Percentiles rank a stretch among this genome's conserved stretches.
These are phyloP conservation scores for Dryobotodes eremita DNA, from an alignment of 2,888 invertebrate genomes.

Conservation along the genomic window DNA sequence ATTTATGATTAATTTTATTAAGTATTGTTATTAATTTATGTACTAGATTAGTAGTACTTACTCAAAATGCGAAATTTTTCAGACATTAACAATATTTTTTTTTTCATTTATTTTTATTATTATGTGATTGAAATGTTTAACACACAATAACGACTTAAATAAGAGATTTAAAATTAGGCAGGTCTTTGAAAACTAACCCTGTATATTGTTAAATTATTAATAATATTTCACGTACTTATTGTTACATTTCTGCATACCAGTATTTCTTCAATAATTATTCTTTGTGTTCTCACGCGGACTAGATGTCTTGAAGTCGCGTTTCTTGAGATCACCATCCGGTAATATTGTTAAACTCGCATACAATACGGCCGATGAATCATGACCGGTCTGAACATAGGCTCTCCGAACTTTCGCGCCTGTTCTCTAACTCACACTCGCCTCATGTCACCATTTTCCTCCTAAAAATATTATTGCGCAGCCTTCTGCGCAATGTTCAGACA, in stretches of 20 bases:
- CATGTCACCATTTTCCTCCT: neutral
- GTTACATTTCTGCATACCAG: constrained; percentile 3
- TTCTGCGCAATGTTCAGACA: neutral
- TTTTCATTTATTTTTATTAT: no score
- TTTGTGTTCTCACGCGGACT: neutral
- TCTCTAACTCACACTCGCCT: neutral
- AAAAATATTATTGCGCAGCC: neutral
- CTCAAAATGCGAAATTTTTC: no score
- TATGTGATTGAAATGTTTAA: no score
- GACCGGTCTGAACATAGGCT: neutral
- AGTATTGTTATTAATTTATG: no score
- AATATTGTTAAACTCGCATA: constrained; percentile 1
- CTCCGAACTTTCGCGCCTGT: neutral
- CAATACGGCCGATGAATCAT: neutral
- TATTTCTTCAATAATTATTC: constrained; percentile 8
- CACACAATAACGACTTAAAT: no score
- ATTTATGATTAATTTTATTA: no score
- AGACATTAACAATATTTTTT: no score
- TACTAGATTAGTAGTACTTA: no score
- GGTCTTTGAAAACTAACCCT: no score
- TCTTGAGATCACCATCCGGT: neutral
- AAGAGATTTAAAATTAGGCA: no score
- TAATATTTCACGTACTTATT: neutral
- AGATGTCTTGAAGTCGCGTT: neutral
- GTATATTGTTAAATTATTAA: constrained; percentile 29